Conservation (phyloP, 2,113 vertebrate genomes). For the Trematocara stigmaticum region DNA sequence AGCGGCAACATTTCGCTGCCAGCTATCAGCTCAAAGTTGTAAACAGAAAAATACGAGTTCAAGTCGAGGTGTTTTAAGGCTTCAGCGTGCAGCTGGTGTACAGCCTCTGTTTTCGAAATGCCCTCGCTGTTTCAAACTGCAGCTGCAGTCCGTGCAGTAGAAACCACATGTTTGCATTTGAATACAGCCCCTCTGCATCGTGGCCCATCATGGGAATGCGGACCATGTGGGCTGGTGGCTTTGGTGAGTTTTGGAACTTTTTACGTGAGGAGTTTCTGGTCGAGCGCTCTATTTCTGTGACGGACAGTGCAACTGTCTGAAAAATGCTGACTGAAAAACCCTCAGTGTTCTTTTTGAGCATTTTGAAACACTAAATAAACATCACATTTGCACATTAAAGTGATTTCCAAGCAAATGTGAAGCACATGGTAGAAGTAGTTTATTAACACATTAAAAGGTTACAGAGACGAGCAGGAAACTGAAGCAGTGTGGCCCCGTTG, state of each 20-base stretch:
- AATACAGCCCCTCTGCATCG: neutral
- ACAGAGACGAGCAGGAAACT: neutral
- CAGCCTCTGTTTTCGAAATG: neutral
- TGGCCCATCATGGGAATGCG: slow-evolving; percentile 1
- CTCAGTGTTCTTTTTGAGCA: neutral
- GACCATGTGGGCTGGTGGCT: neutral
- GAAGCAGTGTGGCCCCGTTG: neutral
- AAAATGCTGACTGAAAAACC: neutral
- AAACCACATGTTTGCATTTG: slow-evolving; percentile 28
- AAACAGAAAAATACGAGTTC: neutral
- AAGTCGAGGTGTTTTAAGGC: neutral
- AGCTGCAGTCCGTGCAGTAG: slow-evolving; percentile 18
- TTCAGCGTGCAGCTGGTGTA: neutral
- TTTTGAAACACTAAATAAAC: neutral
- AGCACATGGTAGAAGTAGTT: slow-evolving; percentile 14
- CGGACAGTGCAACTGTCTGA: neutral
- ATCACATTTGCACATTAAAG: slow-evolving; percentile 33
- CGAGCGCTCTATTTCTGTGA: neutral
- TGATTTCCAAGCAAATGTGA: neutral
- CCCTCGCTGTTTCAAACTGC: neutral
- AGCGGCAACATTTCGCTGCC: neutral
- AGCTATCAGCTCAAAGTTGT: neutral
- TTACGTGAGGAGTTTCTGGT: neutral
- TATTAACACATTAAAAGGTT: slow-evolving; percentile 2
- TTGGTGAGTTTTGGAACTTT: neutral